Evolutionary conservation across 2,113 vertebrate species (phyloP).

Genomic region (Eclectus roratus): DNA sequence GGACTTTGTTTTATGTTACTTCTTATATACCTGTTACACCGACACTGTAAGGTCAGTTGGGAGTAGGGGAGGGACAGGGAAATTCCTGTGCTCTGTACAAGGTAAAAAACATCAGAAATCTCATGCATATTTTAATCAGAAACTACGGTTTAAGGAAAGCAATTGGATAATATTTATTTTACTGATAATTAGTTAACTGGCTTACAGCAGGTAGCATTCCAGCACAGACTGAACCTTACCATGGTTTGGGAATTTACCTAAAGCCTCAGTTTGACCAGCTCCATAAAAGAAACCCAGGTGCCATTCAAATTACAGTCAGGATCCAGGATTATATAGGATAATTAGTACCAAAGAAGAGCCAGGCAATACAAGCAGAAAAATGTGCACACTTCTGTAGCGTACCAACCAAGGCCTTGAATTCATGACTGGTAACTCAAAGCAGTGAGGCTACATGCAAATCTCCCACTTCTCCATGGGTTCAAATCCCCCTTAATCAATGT

Average conservation of each 20-base stretch:
- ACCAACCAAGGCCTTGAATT: background rate
- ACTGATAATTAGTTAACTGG: background rate
- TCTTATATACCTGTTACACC: background rate
- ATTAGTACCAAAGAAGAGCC: background rate
- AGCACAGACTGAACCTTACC: background rate
- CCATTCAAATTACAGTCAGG: background rate
- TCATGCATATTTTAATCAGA: conserved; percentile 30
- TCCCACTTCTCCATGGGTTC: background rate
- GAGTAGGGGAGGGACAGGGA: background rate
- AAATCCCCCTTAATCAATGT: background rate
- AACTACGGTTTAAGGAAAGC: conserved; percentile 46
- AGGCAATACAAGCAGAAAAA: background rate
- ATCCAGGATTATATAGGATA: background rate
- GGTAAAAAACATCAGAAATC: background rate
- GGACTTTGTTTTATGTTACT: background rate
- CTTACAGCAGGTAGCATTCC: background rate
- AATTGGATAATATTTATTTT: conserved; percentile 59
- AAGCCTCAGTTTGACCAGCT: background rate
- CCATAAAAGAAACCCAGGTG: background rate
- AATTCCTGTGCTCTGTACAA: background rate
- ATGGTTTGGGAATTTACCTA: background rate
- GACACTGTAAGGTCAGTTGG: background rate
- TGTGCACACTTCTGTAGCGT: background rate
- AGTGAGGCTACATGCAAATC: background rate
- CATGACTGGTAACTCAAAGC: background rate